These are phyloP conservation scores for Hylyphantes graminicola DNA, from an alignment of 1,140 invertebrate species.

Conservation along the genomic window DNA sequence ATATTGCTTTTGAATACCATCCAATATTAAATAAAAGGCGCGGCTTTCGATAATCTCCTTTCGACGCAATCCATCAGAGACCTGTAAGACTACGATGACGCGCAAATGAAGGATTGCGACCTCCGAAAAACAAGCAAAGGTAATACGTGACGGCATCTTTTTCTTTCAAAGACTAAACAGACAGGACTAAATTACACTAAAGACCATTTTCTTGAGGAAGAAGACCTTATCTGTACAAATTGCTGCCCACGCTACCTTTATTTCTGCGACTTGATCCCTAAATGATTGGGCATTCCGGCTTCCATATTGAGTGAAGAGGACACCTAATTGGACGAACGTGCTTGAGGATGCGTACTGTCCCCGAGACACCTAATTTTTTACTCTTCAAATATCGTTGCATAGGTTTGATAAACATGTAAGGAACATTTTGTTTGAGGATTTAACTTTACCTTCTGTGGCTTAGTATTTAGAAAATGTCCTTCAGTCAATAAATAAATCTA, in stretches of 20 bases:
- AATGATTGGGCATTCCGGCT: slow-evolving; percentile 12
- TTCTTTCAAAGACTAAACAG: not conserved
- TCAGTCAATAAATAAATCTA: too few relatives aligned
- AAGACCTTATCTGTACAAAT: slow-evolving; percentile 37
- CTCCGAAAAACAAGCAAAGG: not conserved
- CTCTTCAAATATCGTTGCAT: too few relatives aligned
- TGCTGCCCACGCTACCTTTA: slow-evolving; percentile 39
- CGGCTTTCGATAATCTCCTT: slow-evolving; percentile 14
- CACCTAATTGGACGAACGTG: slow-evolving; percentile 23
- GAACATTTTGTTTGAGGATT: too few relatives aligned
- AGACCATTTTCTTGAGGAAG: not conserved
- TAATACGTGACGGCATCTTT: slow-evolving; percentile 6
- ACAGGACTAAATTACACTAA: slow-evolving; percentile 16
- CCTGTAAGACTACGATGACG: not conserved
- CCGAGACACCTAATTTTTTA: too few relatives aligned
- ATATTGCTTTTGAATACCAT: too few relatives aligned
- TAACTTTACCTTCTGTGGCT: too few relatives aligned
- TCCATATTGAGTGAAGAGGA: not conserved
- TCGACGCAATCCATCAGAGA: slow-evolving; percentile 21
- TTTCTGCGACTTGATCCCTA: not conserved
- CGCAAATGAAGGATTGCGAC: slow-evolving; percentile 12
- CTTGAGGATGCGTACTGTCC: slow-evolving; percentile 10
- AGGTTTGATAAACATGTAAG: too few relatives aligned
- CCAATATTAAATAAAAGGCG: not conserved
- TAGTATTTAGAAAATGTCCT: too few relatives aligned